Base-by-base conservation (phyloP, 2,888 invertebrate species). In the Amphipoea lucens region DNA sequence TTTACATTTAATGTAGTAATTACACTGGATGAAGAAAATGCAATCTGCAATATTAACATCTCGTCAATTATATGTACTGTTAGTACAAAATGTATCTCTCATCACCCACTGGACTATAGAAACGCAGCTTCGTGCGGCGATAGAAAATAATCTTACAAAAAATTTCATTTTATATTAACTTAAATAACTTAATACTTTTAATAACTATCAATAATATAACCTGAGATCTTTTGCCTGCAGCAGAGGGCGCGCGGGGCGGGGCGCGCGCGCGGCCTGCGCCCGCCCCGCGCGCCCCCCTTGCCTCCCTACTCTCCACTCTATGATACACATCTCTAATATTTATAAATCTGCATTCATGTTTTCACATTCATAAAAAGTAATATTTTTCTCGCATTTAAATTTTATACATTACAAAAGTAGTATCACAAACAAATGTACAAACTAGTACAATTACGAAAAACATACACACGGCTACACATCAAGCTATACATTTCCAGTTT, bases 371-470 rank as follows among this genome's bases (percentile, higher is more conserved):
- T 95, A 95, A 95, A 91, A 95, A 96, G 94, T 96, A 96, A 96
- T 95, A 95, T 93, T 93, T 94, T 90, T 90, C 88, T 88, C 86
- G 95, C 95, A 93, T 95, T 96, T 94, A 94, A 95, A 94, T 94
- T 96, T 96, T 96, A 96, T 96, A 96, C 95, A 96, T 97, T 96
- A 97, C 96, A 97, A 96, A 96, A 96, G 97, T 97, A 97, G 97
- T 97, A 97, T 97, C 97, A 97, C 97, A 97, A 97, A 97, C 96
- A 96, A 97, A 97, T 96, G 97, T 97, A 97, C 97, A 94, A 96
- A 96, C 96, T 96, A 96, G 96, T 96, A 96, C 96, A 96, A 95
- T 95, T 96, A 96, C 95, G 94, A 96, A 95, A 95, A 95, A 95
- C 95, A 94, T 95, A 48, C 11, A 11, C 45, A 45, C 11, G 45